phyloP scores from a whole-genome alignment of 1,140 invertebrate species.

The Anastrepha ludens region DNA sequence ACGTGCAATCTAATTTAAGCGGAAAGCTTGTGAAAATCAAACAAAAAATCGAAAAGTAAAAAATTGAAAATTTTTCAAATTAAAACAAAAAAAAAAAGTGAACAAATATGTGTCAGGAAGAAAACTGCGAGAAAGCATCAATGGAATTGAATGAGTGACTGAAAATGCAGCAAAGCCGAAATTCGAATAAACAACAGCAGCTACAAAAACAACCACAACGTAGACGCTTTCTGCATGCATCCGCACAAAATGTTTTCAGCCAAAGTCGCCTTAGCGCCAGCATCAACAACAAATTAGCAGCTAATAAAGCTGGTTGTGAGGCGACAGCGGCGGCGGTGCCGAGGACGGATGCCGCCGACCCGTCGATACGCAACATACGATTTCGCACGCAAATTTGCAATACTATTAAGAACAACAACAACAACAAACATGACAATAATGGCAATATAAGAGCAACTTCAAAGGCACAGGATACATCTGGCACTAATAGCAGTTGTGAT shows the following conservation, averaged over 20 bases:
- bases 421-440: constrained; percentile 5
- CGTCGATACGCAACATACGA: constrained; percentile 1
- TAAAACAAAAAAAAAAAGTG: neutral
- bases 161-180: constrained; percentile 8
- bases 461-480: constrained; percentile 38
- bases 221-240: neutral
- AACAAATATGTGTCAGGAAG: constrained; percentile 9
- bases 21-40: neutral
- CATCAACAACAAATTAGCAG: neutral
- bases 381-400: constrained; percentile 34
- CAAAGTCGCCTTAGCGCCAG: neutral
- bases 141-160: constrained; percentile 5
- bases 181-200: constrained; percentile 16
- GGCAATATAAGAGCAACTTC: constrained; percentile 16
- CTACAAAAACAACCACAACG: neutral
- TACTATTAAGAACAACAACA: neutral
- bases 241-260: constrained; percentile 3
- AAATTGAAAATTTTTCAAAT: constrained; percentile 37
- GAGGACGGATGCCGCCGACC: neutral
- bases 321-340: neutral
- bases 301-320: neutral
- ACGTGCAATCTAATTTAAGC: constrained; percentile 1
- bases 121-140: constrained; percentile 20
- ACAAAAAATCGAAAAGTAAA: neutral
- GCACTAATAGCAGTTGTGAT: neutral